Evolutionary conservation across 2,888 invertebrate species (phyloP).

Genomic region (Lepidocyrtoides sp.): DNA sequence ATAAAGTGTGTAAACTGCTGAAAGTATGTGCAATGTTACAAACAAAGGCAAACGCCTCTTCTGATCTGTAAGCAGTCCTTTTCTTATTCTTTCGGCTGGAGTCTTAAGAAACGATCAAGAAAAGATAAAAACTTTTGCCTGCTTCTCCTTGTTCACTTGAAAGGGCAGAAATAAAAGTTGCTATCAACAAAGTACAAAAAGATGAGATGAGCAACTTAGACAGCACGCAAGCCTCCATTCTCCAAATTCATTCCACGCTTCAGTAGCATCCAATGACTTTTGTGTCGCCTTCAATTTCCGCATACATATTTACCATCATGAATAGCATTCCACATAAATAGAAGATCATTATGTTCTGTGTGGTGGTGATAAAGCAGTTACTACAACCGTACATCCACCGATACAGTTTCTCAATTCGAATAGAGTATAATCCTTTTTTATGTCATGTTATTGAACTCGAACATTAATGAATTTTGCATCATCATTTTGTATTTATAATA

Average conservation of each 20-base stretch:
- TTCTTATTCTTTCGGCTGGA: background rate
- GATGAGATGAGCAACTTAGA: background rate
- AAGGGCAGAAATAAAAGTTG: slow-evolving; percentile 23
- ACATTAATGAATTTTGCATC: slow-evolving; percentile 33
- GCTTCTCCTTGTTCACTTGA: background rate
- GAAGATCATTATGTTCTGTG: background rate
- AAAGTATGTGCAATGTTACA: background rate
- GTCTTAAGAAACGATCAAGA: slow-evolving; percentile 38
- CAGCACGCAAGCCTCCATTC: slow-evolving; percentile 34
- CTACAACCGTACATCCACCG: background rate
- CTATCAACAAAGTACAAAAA: slow-evolving; percentile 43
- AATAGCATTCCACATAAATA: background rate
- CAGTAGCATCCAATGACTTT: slow-evolving; percentile 81
- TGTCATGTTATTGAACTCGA: background rate
- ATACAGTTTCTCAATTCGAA: background rate
- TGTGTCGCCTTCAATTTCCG: slow-evolving; percentile 83
- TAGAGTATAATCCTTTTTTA: background rate
- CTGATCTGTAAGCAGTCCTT: background rate
- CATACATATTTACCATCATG: slow-evolving; percentile 77
- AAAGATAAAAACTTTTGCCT: slow-evolving; percentile 50
- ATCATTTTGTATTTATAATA: background rate
- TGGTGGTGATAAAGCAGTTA: no score
- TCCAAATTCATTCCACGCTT: slow-evolving; percentile 83
- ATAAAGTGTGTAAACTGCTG: background rate
- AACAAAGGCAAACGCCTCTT: background rate